These are phyloP conservation scores for Nephrotoma flavescens DNA, from an alignment of 2,888 invertebrate genomes.

Conservation along the genomic window DNA sequence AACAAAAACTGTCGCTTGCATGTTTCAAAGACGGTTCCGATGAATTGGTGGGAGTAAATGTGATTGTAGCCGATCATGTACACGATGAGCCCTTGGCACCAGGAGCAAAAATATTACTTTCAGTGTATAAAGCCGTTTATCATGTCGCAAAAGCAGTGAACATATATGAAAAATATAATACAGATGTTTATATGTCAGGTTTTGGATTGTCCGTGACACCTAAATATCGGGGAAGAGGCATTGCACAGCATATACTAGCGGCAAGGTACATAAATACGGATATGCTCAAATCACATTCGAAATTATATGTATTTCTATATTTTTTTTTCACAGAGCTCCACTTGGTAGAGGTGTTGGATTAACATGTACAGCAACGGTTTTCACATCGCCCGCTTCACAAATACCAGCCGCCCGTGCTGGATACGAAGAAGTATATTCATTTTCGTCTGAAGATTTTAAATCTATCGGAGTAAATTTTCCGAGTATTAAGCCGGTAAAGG, in stretches of 20 bases:
- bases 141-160: slow-evolving; percentile 29
- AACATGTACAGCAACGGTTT: slow-evolving; percentile 18
- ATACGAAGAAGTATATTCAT: neutral
- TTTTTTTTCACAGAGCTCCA: slow-evolving; percentile 17
- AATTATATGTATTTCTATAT: too few species aligned
- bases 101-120: neutral
- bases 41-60: slow-evolving; percentile 25
- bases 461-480: neutral
- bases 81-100: neutral
- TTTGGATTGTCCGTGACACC: neutral
- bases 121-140: neutral
- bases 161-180: slow-evolving; percentile 21
- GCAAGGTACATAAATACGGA: neutral
- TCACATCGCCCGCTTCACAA: slow-evolving; percentile 6
- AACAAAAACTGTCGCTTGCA: slow-evolving; percentile 22
- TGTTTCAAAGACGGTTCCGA: slow-evolving; percentile 23
- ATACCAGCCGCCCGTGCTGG: neutral
- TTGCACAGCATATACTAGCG: neutral
- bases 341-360: slow-evolving; percentile 36
- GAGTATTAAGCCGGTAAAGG: neutral
- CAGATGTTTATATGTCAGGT: neutral
- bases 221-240: neutral
- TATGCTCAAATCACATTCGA: too few species aligned
- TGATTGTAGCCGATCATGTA: slow-evolving; percentile 7
- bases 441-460: neutral